Conservation (phyloP, 1,140 invertebrate genomes). For the Parapsyche elsis region DNA sequence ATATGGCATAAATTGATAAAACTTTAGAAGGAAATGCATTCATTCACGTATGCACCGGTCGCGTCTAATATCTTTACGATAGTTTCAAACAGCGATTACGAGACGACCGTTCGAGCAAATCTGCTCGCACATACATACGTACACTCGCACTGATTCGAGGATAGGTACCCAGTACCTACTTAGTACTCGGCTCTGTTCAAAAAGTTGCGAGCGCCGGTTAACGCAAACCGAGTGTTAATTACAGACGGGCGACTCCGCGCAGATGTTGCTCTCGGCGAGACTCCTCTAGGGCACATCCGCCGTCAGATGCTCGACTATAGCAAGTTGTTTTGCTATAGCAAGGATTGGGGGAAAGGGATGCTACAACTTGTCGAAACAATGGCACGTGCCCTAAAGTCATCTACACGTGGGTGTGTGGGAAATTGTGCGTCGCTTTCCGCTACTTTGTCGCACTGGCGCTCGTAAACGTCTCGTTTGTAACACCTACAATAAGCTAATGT, state of each 20-base stretch:
- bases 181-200: not conserved
- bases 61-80: slow-evolving; percentile 17
- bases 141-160: no score
- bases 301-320: slow-evolving; percentile 18
- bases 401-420: not conserved
- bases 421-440: no score
- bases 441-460: no score
- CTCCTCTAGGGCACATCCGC: slow-evolving; percentile 36
- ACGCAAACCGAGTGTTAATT: slow-evolving; percentile 46
- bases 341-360: not conserved
- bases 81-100: not conserved
- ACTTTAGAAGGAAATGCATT: no score
- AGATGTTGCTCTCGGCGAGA: slow-evolving; percentile 29
- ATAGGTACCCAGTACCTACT: no score
- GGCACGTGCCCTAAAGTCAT: not conserved
- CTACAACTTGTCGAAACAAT: slow-evolving; percentile 36
- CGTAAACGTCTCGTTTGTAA: no score
- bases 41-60: not conserved
- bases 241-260: slow-evolving; percentile 39
- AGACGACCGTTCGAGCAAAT: slow-evolving; percentile 42
- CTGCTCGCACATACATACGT: slow-evolving; percentile 13
- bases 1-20: no score
- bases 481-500: no score
- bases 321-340: slow-evolving; percentile 13
- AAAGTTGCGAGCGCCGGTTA: not conserved